These are phyloP conservation scores for Mycalesis mineus DNA, from an alignment of 2,888 invertebrate genomes.

Conservation along the genomic window DNA sequence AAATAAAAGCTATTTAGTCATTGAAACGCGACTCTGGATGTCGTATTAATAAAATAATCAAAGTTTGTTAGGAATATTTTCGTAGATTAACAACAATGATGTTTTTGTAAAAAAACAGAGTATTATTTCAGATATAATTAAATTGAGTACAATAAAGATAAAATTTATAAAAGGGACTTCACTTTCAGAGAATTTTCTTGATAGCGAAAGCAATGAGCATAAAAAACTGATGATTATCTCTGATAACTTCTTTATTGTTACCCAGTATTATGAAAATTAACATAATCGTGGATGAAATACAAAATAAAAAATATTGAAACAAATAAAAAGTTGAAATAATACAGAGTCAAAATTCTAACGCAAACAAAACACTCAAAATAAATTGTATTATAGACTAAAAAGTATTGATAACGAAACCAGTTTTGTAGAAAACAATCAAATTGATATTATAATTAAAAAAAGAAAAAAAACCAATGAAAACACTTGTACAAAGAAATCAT, in stretches of 20 bases:
- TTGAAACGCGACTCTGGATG: background rate
- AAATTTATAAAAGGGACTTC: background rate
- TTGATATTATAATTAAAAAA: slow-evolving; percentile 30
- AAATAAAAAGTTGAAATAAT: background rate
- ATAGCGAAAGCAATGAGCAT: background rate
- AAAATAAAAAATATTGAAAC: background rate
- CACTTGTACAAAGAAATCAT: slow-evolving; percentile 61
- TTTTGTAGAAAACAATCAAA: slow-evolving; percentile 32
- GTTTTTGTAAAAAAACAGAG: background rate
- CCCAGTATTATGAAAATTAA: background rate
- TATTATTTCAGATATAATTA: background rate
- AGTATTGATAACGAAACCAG: background rate
- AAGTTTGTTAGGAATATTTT: background rate
- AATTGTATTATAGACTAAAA: background rate
- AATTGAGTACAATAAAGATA: background rate
- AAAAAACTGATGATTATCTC: background rate
- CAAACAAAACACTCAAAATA: background rate
- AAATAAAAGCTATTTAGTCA: background rate
- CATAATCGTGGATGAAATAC: background rate
- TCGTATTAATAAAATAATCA: background rate
- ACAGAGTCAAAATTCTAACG: background rate
- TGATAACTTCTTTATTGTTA: background rate
- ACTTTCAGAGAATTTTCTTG: background rate
- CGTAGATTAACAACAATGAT: no score
- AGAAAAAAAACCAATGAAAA: slow-evolving; percentile 42